Base-by-base conservation (phyloP, 2,888 invertebrate genomes). In the Rhingia campestris region DNA sequence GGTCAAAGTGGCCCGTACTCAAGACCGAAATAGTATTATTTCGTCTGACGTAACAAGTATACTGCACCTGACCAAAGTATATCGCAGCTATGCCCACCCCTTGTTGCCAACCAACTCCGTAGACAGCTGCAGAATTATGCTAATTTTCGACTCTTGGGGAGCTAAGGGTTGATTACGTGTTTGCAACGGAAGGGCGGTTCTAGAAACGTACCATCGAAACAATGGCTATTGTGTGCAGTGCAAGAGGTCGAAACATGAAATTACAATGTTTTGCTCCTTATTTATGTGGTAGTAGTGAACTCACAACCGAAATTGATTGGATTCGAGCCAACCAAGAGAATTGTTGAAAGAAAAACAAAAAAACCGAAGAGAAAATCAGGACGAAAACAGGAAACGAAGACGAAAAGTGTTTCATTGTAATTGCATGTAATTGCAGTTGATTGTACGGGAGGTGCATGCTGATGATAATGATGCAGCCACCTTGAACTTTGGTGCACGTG, bases 391-490 rank as follows among this genome's bases (percentile, higher is more conserved):
- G 80, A 84, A 84, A 58, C 49, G 43, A 73, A 73, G 64, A 69
- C 61, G 51, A 69, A 61, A 45, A 80, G 63, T 58, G 58, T 45
- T 79, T 58, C 39, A 73, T 61, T 74, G 79, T 84, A 84, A 79
- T 82, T 82, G 79, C 69, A 79, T 79, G 69, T 82, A 84, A 84
- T 84, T 84, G 67, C 74, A 69, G 73, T 53, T 80, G 53, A 67
- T 84, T 74, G 69, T 39, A 80, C 79, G 67, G 69, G 74, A 69
- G 47, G 64, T 74, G 82, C 82, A 84, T 84, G 74, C 63, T 74
- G 82, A 84, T 84, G 69, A 74, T 84, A 84, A 84, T 84, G 74
- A 79, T 74, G 82, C 73, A 74, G 6, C 69, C 69, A 84, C 82
- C 82, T 84, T 84, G 82, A 84, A 84, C 80, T 79, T 80, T 84